These are phyloP conservation scores for Psilopogon haemacephalus DNA, from an alignment of 2,113 vertebrate species.

Conservation along the genomic window DNA sequence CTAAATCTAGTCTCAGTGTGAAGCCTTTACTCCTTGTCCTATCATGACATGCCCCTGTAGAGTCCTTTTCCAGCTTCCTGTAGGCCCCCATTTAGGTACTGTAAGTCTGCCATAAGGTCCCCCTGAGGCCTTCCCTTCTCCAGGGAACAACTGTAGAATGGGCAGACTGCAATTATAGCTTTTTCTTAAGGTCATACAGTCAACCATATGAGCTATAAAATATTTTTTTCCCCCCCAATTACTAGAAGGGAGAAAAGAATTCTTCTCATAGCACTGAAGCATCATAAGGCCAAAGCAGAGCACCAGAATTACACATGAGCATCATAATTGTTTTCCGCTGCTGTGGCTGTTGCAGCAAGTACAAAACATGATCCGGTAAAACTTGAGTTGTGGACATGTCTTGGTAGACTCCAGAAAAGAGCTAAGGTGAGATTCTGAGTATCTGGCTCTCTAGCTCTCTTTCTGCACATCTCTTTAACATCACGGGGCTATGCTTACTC, in stretches of 20 bases:
- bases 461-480: not conserved
- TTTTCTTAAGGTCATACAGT: not conserved
- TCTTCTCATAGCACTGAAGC: not conserved
- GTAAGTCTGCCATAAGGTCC: not conserved
- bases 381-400: rapidly evolving
- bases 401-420: not conserved
- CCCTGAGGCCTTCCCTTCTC: not conserved
- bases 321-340: not conserved
- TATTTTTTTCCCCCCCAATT: not conserved
- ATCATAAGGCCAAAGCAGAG: not conserved
- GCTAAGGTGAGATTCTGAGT: not conserved
- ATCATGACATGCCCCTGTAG: not conserved
- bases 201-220: not conserved
- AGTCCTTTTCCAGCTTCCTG: not conserved
- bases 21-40: not conserved
- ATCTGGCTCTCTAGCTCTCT: not conserved
- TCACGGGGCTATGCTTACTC: not conserved
- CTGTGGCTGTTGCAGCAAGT: not conserved
- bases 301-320: not conserved
- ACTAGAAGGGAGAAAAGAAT: not conserved
- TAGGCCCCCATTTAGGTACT: not conserved
- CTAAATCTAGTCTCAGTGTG: not conserved
- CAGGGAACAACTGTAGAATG: not conserved
- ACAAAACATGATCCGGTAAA: not conserved
- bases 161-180: not conserved